Evolutionary conservation across 2,113 vertebrate species (phyloP).

Genomic region (Rhegmatorhina hoffmannsi): DNA sequence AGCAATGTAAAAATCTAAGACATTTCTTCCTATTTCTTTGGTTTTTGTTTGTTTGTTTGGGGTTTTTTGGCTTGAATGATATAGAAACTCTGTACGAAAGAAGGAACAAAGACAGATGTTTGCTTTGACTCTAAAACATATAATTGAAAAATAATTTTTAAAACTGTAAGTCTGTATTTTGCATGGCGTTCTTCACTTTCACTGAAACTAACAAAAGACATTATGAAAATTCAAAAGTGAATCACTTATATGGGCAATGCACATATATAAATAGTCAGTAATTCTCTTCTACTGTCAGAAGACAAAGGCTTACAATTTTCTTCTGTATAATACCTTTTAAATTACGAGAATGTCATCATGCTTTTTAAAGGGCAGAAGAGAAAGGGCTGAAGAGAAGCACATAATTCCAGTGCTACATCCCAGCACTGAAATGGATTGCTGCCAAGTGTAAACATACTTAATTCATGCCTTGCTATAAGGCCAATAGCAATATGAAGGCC

Average conservation of each 20-base stretch:
- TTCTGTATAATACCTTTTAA: conserved; percentile 62
- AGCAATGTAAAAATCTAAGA: neutral
- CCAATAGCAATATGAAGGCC: conserved; percentile 21
- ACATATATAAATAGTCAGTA: conserved; percentile 63
- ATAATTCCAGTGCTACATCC: conserved; percentile 20
- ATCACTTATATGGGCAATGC: conserved; percentile 70
- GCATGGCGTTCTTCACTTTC: conserved; percentile 32
- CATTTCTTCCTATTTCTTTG: neutral
- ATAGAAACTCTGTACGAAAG: neutral
- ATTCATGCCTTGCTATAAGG: conserved; percentile 23
- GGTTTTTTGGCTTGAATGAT: neutral
- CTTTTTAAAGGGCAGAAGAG: conserved; percentile 16
- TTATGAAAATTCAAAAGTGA: conserved; percentile 60
- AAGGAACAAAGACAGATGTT: neutral
- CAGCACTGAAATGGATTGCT: conserved; percentile 38
- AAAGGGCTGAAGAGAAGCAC: conserved; percentile 18
- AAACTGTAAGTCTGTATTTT: conserved; percentile 23
- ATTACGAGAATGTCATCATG: conserved; percentile 65
- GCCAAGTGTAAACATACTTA: conserved; percentile 58
- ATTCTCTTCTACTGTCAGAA: conserved; percentile 71
- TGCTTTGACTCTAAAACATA: conserved; percentile 32
- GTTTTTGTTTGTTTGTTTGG: neutral
- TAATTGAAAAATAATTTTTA: conserved; percentile 52
- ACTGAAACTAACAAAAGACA: conserved; percentile 59
- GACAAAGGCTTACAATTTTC: conserved; percentile 70